Conservation (phyloP, 1,140 invertebrate species). For the Eriocheir sinensis region DNA sequence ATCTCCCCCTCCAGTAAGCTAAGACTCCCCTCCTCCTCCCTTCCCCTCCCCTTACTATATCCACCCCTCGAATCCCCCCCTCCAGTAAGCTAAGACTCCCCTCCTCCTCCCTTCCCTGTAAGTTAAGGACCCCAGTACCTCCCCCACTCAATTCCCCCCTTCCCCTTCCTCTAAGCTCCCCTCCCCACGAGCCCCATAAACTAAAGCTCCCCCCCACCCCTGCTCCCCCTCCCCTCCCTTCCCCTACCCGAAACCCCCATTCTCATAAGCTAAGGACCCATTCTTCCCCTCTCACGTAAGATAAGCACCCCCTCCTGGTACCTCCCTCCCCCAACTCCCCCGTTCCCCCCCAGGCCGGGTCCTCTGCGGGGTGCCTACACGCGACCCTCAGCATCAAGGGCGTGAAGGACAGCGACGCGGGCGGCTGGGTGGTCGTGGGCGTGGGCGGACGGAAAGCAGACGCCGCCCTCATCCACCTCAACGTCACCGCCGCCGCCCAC, state of each 20-base stretch:
- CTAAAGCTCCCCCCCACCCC: background rate
- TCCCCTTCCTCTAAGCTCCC: background rate
- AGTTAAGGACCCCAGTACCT: background rate
- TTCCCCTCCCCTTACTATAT: background rate
- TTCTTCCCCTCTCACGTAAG: background rate
- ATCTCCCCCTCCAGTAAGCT: too few relatives aligned
- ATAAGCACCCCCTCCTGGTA: background rate
- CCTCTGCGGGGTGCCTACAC: constrained; percentile 32
- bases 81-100: too few relatives aligned
- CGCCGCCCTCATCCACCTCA: constrained; percentile 63
- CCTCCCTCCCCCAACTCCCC: too few relatives aligned
- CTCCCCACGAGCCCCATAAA: too few relatives aligned
- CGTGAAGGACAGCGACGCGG: constrained; percentile 48
- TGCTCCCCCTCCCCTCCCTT: background rate
- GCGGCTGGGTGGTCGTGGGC: constrained; percentile 63
- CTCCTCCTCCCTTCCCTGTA: background rate
- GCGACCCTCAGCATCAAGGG: constrained; percentile 57
- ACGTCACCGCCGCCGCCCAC: constrained; percentile 66
- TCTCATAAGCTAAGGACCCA: background rate
- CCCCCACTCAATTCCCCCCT: background rate
- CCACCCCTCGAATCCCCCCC: too few relatives aligned
- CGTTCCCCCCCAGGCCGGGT: background rate
- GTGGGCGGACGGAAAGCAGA: constrained; percentile 31
- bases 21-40: too few relatives aligned
- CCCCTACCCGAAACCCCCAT: too few relatives aligned